Conservation (phyloP, 1,140 invertebrate species). For the Brachionus plicatilis region DNA sequence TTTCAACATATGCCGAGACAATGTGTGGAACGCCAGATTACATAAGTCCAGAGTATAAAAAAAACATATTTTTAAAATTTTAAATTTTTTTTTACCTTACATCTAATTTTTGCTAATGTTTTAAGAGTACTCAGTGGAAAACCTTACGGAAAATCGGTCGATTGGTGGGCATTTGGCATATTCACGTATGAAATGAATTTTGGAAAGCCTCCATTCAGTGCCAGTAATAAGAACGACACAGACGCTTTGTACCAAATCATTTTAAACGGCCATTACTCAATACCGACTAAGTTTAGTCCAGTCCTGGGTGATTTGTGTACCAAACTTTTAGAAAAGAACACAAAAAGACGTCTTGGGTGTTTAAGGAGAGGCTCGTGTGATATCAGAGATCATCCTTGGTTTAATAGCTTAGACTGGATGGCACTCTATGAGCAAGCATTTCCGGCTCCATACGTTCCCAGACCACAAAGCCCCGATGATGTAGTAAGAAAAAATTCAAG, state of each 20-base stretch:
- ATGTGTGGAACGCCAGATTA: conserved; percentile 47
- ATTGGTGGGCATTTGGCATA: conserved; percentile 53
- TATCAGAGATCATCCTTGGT: conserved; percentile 28
- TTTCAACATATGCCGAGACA: conserved; percentile 43
- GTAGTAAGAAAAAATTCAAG: background rate
- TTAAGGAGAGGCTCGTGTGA: background rate
- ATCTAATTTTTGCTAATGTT: background rate
- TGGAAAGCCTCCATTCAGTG: conserved; percentile 66
- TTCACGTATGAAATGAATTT: conserved; percentile 59
- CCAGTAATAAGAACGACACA: conserved; percentile 57
- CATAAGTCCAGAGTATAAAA: conserved; percentile 39
- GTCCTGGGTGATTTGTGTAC: background rate
- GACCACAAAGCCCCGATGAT: background rate
- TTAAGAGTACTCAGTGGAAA: conserved; percentile 42
- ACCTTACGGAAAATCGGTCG: conserved; percentile 36
- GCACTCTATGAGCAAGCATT: background rate
- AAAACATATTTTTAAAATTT: background rate
- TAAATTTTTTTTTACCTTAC: background rate
- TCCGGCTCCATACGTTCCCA: background rate
- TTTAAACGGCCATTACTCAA: background rate
- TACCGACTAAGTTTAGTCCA: background rate
- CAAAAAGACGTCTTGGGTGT: conserved; percentile 15
- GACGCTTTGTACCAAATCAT: conserved; percentile 44
- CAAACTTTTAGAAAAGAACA: background rate
- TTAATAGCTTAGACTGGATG: conserved; percentile 1